Evolutionary conservation across 64 coral and sea anemone species (phyloP).

Genomic region (Pocillopora damicornis): DNA sequence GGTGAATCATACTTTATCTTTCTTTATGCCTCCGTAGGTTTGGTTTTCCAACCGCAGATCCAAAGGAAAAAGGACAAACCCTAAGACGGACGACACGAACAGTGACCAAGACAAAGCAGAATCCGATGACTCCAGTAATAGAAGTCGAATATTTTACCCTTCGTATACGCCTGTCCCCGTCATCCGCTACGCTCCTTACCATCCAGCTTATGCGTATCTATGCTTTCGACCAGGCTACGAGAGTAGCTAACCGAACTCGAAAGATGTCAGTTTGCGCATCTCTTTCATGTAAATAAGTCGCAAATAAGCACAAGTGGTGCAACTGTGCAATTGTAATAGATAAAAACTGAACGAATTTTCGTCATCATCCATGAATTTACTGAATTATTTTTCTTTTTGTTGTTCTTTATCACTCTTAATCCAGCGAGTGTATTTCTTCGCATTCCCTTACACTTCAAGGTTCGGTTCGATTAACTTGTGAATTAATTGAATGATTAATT

Average conservation of each 20-base stretch:
- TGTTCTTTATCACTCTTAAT: no score
- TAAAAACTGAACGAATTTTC: not conserved
- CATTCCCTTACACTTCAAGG: no score
- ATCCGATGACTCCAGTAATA: not conserved
- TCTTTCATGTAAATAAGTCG: not conserved
- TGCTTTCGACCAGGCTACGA: slow-evolving; percentile 27
- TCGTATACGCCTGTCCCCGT: slow-evolving; percentile 30
- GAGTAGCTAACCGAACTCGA: slow-evolving; percentile 10
- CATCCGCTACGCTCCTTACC: slow-evolving; percentile 28
- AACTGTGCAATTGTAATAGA: not conserved
- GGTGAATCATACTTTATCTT: not conserved
- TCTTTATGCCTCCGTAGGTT: slow-evolving; percentile 27
- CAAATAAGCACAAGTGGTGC: not conserved
- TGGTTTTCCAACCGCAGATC: slow-evolving; percentile 71
- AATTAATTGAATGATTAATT: no score
- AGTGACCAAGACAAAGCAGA: slow-evolving; percentile 4
- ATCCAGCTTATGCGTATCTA: slow-evolving; percentile 23
- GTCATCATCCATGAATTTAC: not conserved
- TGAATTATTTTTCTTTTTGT: not conserved
- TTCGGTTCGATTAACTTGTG: no score
- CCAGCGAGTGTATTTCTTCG: no score
- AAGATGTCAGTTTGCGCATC: not conserved
- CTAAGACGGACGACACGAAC: slow-evolving; percentile 11
- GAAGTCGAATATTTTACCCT: slow-evolving; percentile 33
- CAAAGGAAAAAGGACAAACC: slow-evolving; percentile 52